Base-by-base conservation (phyloP, 1,140 invertebrate species). In the Trichonephila inaurata region DNA sequence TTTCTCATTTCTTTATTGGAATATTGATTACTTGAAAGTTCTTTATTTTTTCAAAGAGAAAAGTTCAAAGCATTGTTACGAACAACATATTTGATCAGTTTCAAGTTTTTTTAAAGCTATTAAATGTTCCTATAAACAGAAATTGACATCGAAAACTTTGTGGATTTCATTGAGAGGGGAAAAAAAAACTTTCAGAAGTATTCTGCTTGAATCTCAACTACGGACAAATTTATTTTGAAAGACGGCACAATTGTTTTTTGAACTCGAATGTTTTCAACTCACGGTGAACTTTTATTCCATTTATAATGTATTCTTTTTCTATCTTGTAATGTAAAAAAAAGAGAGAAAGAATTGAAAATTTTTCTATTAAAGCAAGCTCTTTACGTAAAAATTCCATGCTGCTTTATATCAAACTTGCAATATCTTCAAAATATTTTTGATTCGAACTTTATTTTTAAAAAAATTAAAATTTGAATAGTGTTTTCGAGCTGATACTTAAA, bases 41-140 rank as follows among this genome's bases (percentile, higher is more conserved):
- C 16, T 62, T 40, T 77, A 6, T 18, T 69, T 69, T 69, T 24
- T 14, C 1, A 69, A 24, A 18, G 28, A 18, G 28, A 77, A 77
- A 77, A 18, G 14, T 77, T 28, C 33, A 77, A 4, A 77, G 33
- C 16, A 16, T 77, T 40, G 72, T 77, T 77, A 19, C 72, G 14
- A 40, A 16, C 33, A 40, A 77, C 72, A 77, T 77, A 77, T 77
- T 77, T 77, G 72, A 77, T 77, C 72, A 77, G 72, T 77, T 77
- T 77, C 72, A 77, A 72, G 28, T 77, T 77, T 33, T n/a, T 16
- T 77, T 77, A 33, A 77, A 40, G 33, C 28, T 77, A 33, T 77
- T 77, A 77, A 77, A 33, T 77, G 72, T 77, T 77, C 10, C 18
- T 33, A 28, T 33, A 77, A 40, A 28, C 24, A 40, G 72, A 40